Conservation (phyloP, 2,113 vertebrate species). For the Sorex araneus region DNA sequence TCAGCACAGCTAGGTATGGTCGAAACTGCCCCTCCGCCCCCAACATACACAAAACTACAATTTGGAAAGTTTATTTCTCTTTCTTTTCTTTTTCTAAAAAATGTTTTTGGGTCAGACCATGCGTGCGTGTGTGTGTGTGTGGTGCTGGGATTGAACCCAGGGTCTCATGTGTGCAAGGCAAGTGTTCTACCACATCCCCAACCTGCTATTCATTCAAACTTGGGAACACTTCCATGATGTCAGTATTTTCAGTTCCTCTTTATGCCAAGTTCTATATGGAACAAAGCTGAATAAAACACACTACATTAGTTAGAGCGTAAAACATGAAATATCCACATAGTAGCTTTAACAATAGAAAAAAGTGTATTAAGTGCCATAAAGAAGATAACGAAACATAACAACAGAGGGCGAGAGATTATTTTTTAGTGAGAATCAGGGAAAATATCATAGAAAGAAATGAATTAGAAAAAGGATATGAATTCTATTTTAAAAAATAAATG, state of each 20-base stretch:
- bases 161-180: no score
- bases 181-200: no score
- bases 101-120: no score
- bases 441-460: not conserved
- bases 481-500: not conserved
- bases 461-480: not conserved
- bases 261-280: not conserved
- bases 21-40: no score
- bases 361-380: not conserved
- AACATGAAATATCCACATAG: slow-evolving; percentile 26
- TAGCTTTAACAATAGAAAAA: slow-evolving; percentile 15
- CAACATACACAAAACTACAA: no score
- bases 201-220: not conserved
- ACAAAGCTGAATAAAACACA: slow-evolving; percentile 26
- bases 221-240: not conserved
- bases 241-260: not conserved
- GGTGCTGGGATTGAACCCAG: no score
- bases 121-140: no score
- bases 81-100: no score
- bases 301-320: not conserved
- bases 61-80: no score
- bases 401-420: not conserved
- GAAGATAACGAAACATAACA: not conserved
- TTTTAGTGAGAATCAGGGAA: slow-evolving; percentile 7
- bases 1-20: no score